Evolutionary conservation across 2,888 invertebrate genomes (phyloP), one percentile per base, ranked within the genome.

Genomic region (Pimpla rufipes): DNA sequence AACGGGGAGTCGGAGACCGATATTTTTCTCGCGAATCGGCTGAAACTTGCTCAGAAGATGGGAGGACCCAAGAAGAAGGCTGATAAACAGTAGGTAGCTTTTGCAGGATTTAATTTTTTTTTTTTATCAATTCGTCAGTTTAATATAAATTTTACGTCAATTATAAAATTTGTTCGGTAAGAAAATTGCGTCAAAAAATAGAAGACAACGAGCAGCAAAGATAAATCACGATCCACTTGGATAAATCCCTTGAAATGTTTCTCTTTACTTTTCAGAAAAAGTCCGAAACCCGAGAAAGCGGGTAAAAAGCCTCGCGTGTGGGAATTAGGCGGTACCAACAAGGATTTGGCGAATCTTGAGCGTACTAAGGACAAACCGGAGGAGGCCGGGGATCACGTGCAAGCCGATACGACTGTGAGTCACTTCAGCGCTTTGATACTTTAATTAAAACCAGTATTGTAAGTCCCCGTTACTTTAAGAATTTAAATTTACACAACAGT

Each of bases 251-350:
- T 40, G 7, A 66, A 45, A 23, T 13, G 1, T 10, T 5, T 73
- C 8, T 45, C 42, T 45, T n/a, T n/a, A n/a, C 85, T 91, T 81
- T 90, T 91, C 59, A 94, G 95, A 90, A 94, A 94, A 92, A 93
- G 94, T 89, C 94, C 94, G 1, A 95, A 94, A 85, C 92, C 94
- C 23, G 95, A 95, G 57, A 97, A 96, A 91, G 96, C 96, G 21
- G 97, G 97, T 0, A 99, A 99, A 91, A 97, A 97, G 91, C 98
- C 97, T 0, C 95, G 98, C 74, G 95, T 97, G 74, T 99, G 99
- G 99, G 98, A 97, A 88, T 94, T 97, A 71, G 96, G 97, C 55
- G 98, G 98, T 37, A 96, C 95, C 70, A 93, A 95, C 11, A 96
- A 96, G 85, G 98, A 98, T 93, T 94, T 97, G 66, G 95, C 95